Conservation (phyloP, 2,113 vertebrate genomes). For the Marmota flaviventris region DNA sequence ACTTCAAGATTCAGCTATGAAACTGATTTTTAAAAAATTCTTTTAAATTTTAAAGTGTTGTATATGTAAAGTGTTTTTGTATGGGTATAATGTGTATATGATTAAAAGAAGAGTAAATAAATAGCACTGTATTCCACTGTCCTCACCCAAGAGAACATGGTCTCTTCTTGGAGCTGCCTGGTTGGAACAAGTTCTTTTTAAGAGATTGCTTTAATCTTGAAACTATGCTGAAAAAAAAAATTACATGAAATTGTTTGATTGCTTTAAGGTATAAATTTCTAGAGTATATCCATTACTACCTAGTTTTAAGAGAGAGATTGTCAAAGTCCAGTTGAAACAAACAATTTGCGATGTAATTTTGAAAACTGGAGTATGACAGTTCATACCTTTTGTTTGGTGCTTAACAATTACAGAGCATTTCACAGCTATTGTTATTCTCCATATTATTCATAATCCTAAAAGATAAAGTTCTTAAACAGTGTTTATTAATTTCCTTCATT, state of each 20-base stretch:
- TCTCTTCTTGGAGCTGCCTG: slow-evolving; percentile 1
- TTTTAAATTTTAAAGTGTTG: slow-evolving; percentile 14
- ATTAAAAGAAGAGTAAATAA: background rate
- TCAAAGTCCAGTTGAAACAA: slow-evolving; percentile 50
- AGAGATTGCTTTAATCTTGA: slow-evolving; percentile 44
- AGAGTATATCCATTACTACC: background rate
- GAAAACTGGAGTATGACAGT: slow-evolving; percentile 46
- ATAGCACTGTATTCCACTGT: no score
- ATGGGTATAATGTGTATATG: background rate
- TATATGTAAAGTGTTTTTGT: background rate
- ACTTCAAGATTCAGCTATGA: slow-evolving; percentile 1
- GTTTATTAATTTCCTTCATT: slow-evolving; percentile 26
- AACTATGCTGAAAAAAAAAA: slow-evolving; percentile 43
- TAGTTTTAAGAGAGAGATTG: background rate
- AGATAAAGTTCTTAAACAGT: background rate
- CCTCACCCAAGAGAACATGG: background rate
- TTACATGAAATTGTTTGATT: slow-evolving; percentile 47
- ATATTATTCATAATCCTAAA: slow-evolving; percentile 9
- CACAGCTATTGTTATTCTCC: slow-evolving; percentile 3
- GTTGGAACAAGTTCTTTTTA: background rate
- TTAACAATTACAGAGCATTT: slow-evolving; percentile 30
- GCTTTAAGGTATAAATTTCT: slow-evolving; percentile 36
- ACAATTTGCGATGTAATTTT: slow-evolving; percentile 51
- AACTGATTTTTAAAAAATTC: background rate
- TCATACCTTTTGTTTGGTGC: background rate